A percentile compares a stretch with the other conserved stretches of the same genome.
phyloP scores from a whole-genome alignment of 2,113 vertebrate genomes.

The Apaloderma vittatum region DNA sequence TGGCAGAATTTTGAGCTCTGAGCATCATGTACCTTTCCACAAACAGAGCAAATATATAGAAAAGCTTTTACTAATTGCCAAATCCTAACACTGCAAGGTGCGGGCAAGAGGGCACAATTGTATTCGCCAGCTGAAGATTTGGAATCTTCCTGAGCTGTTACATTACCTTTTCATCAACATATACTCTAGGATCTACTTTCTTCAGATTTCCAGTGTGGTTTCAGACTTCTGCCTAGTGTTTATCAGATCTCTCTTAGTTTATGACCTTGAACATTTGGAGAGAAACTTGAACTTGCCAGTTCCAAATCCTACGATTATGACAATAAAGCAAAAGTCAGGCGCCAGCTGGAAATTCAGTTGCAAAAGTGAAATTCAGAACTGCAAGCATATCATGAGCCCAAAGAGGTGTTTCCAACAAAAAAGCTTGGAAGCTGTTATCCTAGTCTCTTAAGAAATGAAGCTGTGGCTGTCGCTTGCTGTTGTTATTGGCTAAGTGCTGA shows the following conservation, averaged over 20 bases:
- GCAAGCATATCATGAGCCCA: not conserved
- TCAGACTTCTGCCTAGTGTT: not conserved
- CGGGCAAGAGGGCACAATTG: not conserved
- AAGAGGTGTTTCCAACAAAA: not conserved
- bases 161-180: not conserved
- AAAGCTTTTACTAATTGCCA: not conserved
- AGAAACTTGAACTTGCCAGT: not conserved
- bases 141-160: not conserved
- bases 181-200: not conserved
- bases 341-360: not conserved
- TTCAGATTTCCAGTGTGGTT: not conserved
- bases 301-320: not conserved
- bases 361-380: slow-evolving; percentile 2
- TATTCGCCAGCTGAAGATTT: not conserved
- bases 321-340: not conserved
- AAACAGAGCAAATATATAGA: not conserved
- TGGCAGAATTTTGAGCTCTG: not conserved
- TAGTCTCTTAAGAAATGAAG: not conserved
- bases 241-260: slow-evolving; percentile 18
- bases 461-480: not conserved
- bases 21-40: not conserved
- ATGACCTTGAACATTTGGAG: not conserved
- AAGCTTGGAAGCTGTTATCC: not conserved
- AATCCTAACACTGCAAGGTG: not conserved
- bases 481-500: not conserved